Conservation (phyloP, 1,140 invertebrate species). For the Ips typographus region DNA sequence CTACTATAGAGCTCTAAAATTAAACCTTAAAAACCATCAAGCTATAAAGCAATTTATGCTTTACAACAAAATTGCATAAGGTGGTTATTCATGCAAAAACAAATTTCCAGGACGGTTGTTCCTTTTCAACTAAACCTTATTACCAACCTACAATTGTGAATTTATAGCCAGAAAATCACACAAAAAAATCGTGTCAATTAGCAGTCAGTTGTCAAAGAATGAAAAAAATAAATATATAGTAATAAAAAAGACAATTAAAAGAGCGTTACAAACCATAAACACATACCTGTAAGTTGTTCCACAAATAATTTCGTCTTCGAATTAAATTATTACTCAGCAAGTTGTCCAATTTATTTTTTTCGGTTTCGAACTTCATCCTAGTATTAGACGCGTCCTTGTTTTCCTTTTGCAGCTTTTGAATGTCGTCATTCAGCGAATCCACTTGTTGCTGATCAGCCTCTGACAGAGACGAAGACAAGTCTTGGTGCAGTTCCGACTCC, state of each 20-base stretch:
- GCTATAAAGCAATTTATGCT: too few relatives aligned
- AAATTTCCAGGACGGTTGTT: too few relatives aligned
- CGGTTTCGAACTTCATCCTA: slow-evolving; percentile 93
- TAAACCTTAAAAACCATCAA: too few relatives aligned
- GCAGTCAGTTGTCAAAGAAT: background rate
- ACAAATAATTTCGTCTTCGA: slow-evolving; percentile 82
- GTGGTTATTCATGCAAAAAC: too few relatives aligned
- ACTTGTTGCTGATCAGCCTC: slow-evolving; percentile 82
- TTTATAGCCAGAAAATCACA: too few relatives aligned
- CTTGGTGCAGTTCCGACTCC: slow-evolving; percentile 88
- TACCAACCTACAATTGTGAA: too few relatives aligned
- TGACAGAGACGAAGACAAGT: slow-evolving; percentile 81
- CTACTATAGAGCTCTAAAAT: too few relatives aligned
- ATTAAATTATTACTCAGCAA: slow-evolving; percentile 96
- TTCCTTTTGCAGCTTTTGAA: slow-evolving; percentile 87
- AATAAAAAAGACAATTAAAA: too few relatives aligned
- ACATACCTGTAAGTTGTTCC: slow-evolving; percentile 75
- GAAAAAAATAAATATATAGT: background rate
- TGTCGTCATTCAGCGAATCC: slow-evolving; percentile 95
- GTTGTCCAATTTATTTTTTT: slow-evolving; percentile 98
- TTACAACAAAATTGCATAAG: too few relatives aligned
- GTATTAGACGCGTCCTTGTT: slow-evolving; percentile 95
- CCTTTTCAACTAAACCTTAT: too few relatives aligned
- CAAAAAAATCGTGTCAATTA: too few relatives aligned
- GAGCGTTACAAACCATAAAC: background rate